phyloP scores from a whole-genome alignment of 2,797 vertebrate genomes.

The Artibeus lituratus region DNA sequence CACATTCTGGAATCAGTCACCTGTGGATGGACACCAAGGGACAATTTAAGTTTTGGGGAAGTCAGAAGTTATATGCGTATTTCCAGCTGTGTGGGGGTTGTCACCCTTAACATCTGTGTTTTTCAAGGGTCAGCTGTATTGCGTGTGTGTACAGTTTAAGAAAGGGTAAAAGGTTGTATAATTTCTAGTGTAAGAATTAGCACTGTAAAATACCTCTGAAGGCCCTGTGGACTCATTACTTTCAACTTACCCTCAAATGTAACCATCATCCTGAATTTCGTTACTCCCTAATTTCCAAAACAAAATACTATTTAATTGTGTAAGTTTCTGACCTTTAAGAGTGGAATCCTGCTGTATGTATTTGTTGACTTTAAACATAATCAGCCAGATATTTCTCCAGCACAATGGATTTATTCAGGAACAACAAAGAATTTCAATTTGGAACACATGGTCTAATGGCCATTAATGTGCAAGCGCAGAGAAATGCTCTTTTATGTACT shows the following conservation, averaged over 20 bases:
- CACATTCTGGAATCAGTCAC: not conserved
- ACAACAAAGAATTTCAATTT: not conserved
- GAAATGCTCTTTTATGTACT: not conserved
- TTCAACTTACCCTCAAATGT: not conserved
- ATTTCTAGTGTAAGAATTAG: conserved; percentile 23
- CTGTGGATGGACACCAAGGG: not conserved
- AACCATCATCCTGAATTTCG: not conserved
- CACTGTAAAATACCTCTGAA: not conserved
- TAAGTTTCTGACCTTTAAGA: not conserved
- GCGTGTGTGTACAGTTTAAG: not conserved
- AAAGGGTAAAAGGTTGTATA: not conserved
- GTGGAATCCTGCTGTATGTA: not conserved
- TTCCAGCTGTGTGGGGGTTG: not conserved
- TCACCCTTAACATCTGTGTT: not conserved
- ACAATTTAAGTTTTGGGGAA: not conserved
- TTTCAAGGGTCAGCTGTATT: not conserved
- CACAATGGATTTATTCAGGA: not conserved
- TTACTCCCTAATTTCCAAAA: conserved; percentile 2
- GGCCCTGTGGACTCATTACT: not conserved
- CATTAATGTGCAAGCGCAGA: not conserved
- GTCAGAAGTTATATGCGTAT: not conserved
- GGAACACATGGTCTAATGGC: not conserved
- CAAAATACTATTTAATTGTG: not conserved
- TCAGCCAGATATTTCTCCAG: not conserved
- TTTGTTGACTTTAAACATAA: not conserved